Evolutionary conservation across 2,888 invertebrate species (phyloP), one percentile per base, ranked within the genome.

Genomic region (Nymphalis c-album): DNA sequence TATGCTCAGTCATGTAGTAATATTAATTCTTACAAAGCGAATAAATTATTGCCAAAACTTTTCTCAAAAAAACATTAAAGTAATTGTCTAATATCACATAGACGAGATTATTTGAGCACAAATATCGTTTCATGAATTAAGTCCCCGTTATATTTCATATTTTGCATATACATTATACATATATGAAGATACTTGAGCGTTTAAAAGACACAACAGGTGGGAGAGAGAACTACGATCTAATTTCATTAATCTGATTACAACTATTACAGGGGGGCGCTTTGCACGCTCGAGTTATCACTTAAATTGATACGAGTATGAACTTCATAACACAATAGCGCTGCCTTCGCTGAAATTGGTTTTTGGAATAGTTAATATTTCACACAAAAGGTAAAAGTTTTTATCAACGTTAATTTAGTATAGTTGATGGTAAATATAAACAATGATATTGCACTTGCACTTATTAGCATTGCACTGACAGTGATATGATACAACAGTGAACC

Each of bases 181-280:
- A 22, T 22, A 20, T 61, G 26, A 31, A 31, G 26, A 31, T 31
- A 31, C 26, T 31, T 6, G 35, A 13, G 35, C 40, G 20, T 51
- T 51, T 31, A 26, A n/a, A 63, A 48, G 5, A 45, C 48, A 53
- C 45, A 51, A 60, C 35, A 68, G 71, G 68, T 68, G 69, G 70
- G 64, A 63, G 58, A 40, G 65, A 61, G 64, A 66, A 71, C 69
- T 64, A 26, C 51, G 60, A 73, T 72, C 70, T 74, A 73, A 73
- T 73, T 72, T 72, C 64, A 64, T 55, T 72, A 75, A 74, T 74
- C 73, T 67, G 72, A 70, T 74, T 74, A 72, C 63, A 70, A 72
- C 71, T 71, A 70, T 63, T 22, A 51, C 51, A 62, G 58, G 18
- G 51, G 45, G 51, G 45, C 50, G 51, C 51, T 46, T 20, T 22